Evolutionary conservation across 2,797 vertebrate species (phyloP).

Genomic region (Tinamus major): DNA sequence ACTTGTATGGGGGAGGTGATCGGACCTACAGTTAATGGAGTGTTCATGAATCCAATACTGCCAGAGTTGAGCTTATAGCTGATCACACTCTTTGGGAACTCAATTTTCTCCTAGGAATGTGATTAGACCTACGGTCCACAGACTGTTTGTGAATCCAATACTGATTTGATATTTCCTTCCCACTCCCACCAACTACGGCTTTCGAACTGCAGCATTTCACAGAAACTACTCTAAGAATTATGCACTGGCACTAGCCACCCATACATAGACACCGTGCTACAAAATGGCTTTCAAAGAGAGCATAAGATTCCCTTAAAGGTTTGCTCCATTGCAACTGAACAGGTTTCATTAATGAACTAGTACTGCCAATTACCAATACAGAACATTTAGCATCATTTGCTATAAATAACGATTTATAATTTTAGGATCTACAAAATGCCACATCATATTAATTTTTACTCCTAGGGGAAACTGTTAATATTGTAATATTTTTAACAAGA

Average conservation of each 20-base stretch:
- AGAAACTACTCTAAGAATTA: accelerated
- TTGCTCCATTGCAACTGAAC: not conserved
- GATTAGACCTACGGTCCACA: too few relatives aligned
- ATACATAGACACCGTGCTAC: not conserved
- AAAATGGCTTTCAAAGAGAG: not conserved
- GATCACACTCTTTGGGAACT: too few relatives aligned
- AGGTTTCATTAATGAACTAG: not conserved
- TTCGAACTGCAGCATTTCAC: too few relatives aligned
- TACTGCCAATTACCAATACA: not conserved
- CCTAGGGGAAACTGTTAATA: not conserved
- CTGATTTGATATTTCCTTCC: too few relatives aligned
- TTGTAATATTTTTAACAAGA: not conserved
- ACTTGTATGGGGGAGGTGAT: too few relatives aligned
- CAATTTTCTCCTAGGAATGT: too few relatives aligned
- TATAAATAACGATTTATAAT: not conserved
- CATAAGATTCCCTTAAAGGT: not conserved
- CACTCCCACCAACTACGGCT: too few relatives aligned
- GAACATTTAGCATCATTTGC: not conserved
- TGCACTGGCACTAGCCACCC: not conserved
- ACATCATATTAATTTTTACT: not conserved
- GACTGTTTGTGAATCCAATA: too few relatives aligned
- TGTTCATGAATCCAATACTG: too few relatives aligned
- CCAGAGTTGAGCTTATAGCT: too few relatives aligned
- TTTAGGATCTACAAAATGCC: not conserved
- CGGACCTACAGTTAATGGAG: too few relatives aligned